Conservation (phyloP, 2,888 invertebrate species). For the Scrobipalpa costella region DNA sequence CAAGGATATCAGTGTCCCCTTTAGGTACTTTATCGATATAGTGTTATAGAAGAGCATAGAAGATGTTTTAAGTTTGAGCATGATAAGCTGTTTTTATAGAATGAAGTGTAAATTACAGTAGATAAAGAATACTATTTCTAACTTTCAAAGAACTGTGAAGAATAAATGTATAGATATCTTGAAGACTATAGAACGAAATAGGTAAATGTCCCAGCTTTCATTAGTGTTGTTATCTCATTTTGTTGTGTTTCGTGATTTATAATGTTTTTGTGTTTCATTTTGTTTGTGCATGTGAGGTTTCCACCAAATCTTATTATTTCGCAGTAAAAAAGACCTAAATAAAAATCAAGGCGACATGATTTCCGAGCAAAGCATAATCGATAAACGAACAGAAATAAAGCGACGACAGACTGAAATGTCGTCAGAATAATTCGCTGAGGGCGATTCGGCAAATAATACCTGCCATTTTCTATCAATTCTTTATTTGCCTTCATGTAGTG, state of each 20-base stretch:
- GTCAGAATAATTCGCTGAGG: too few species aligned
- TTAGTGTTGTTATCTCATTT: conserved; percentile 11
- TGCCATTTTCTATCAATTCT: too few species aligned
- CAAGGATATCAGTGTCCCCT: too few species aligned
- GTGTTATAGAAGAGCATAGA: neutral
- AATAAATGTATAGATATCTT: too few species aligned
- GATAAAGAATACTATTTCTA: neutral
- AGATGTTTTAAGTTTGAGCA: neutral
- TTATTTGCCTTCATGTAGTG: too few species aligned
- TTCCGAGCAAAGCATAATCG: too few species aligned
- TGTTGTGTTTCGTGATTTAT: conserved; percentile 17
- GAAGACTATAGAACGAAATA: neutral
- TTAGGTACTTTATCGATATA: neutral
- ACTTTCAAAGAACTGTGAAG: too few species aligned
- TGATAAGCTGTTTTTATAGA: neutral
- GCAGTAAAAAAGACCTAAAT: neutral
- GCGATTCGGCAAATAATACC: too few species aligned
- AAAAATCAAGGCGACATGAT: too few species aligned
- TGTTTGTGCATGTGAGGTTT: conserved; percentile 24
- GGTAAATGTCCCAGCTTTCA: neutral
- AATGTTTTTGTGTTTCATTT: conserved; percentile 24
- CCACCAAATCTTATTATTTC: conserved; percentile 16
- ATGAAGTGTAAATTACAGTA: neutral
- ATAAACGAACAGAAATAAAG: neutral
- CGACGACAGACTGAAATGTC: too few species aligned